Conservation (phyloP, 2,797 vertebrate species). For the Xenentodon cancila region DNA sequence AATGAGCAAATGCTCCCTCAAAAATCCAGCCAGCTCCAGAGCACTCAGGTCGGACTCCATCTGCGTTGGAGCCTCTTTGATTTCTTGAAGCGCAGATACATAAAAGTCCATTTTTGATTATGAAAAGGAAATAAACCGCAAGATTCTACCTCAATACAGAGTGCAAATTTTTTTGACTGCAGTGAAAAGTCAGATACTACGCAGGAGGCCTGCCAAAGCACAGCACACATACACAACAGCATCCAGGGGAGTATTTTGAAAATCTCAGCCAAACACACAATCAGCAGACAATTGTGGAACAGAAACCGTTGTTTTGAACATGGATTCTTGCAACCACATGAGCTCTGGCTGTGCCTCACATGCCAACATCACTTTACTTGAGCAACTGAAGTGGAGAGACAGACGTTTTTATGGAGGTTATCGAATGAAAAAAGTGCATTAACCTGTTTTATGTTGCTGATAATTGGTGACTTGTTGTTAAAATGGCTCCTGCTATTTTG, state of each 20-base stretch:
- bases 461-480: background rate
- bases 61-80: background rate
- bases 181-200: slow-evolving; percentile 24
- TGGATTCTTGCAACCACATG: slow-evolving; percentile 28
- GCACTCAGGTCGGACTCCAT: background rate
- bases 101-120: too few species aligned
- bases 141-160: too few species aligned
- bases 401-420: too few species aligned
- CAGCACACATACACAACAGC: slow-evolving; percentile 25
- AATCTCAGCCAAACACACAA: slow-evolving; percentile 30
- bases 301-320: slow-evolving; percentile 36
- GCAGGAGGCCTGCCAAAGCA: slow-evolving; percentile 21
- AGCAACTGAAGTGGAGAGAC: background rate
- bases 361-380: slow-evolving; percentile 31
- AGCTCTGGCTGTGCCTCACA: slow-evolving; percentile 16
- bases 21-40: slow-evolving; percentile 16
- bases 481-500: too few species aligned
- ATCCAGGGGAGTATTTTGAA: slow-evolving; percentile 29
- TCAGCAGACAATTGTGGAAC: slow-evolving; percentile 28
- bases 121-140: too few species aligned
- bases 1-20: slow-evolving; percentile 27
- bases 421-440: too few species aligned
- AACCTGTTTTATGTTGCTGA: background rate
- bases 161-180: slow-evolving; percentile 40
- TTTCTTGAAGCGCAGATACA: background rate